Conservation (phyloP, 2,113 vertebrate species). For the Hemicordylus capensis region DNA sequence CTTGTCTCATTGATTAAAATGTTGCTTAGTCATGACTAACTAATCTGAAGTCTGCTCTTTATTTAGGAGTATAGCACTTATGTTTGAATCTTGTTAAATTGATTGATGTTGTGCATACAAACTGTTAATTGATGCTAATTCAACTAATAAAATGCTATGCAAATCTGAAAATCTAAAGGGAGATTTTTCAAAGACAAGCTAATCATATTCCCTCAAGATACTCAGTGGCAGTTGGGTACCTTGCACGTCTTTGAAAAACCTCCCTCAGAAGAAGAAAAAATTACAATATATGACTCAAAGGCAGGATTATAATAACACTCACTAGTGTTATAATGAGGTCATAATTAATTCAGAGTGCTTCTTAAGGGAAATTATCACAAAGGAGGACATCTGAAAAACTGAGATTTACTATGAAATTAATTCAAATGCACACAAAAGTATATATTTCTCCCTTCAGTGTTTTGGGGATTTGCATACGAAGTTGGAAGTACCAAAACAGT, state of each 20-base stretch:
- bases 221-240: background rate
- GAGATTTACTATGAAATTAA: background rate
- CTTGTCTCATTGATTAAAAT: too few relatives aligned
- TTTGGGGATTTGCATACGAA: background rate
- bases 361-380: background rate
- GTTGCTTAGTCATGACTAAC: too few relatives aligned
- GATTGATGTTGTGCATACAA: background rate
- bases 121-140: background rate
- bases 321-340: background rate
- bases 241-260: constrained; percentile 11
- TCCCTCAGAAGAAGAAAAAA: background rate
- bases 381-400: background rate
- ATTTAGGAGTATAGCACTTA: background rate
- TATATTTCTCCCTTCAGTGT: too few relatives aligned
- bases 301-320: background rate
- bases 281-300: background rate
- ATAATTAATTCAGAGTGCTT: background rate
- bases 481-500: background rate
- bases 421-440: background rate
- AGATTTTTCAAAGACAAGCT: constrained; percentile 4
- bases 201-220: background rate
- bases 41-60: too few relatives aligned
- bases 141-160: background rate
- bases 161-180: background rate
- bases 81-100: background rate